Evolutionary conservation across 2,888 invertebrate species (phyloP).

Genomic region (Drosophila limbata): DNA sequence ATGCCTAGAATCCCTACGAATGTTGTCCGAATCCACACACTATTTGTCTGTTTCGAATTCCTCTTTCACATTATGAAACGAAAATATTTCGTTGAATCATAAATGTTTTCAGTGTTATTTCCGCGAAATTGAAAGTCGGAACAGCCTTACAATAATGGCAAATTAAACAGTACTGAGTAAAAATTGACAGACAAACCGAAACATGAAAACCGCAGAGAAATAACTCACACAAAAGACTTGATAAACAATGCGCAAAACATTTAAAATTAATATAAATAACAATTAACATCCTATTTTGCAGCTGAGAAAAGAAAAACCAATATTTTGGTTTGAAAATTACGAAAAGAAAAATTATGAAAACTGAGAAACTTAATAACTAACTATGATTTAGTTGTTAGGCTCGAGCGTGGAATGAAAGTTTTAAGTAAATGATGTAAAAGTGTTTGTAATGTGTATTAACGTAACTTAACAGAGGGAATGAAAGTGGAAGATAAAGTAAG

Average conservation of each 20-base stretch:
- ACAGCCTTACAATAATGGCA: constrained; percentile 2
- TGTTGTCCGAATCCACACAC: constrained; percentile 3
- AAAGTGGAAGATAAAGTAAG: constrained; percentile 4
- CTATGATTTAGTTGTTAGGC: constrained; percentile 51
- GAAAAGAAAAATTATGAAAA: constrained; percentile 11
- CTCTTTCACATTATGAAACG: neutral
- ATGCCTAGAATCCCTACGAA: constrained; percentile 10
- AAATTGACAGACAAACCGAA: constrained; percentile 35
- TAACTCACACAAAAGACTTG: constrained; percentile 53
- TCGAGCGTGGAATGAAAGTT: constrained; percentile 42
- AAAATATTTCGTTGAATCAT: neutral
- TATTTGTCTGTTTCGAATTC: neutral
- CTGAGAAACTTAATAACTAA: constrained; percentile 20
- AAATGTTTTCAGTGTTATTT: neutral
- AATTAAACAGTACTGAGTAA: constrained; percentile 52
- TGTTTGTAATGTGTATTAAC: constrained; percentile 66
- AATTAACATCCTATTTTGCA: constrained; percentile 61
- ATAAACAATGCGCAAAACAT: constrained; percentile 58
- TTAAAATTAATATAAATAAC: constrained; percentile 24
- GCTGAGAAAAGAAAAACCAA: constrained; percentile 29
- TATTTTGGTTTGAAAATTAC: constrained; percentile 30
- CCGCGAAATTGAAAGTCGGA: neutral
- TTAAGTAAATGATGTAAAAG: constrained; percentile 31
- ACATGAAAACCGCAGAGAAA: constrained; percentile 33
- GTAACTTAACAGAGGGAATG: constrained; percentile 34